These are phyloP conservation scores for Lepidochrysops patricia DNA, from an alignment of 2,888 invertebrate genomes.

Conservation along the genomic window DNA sequence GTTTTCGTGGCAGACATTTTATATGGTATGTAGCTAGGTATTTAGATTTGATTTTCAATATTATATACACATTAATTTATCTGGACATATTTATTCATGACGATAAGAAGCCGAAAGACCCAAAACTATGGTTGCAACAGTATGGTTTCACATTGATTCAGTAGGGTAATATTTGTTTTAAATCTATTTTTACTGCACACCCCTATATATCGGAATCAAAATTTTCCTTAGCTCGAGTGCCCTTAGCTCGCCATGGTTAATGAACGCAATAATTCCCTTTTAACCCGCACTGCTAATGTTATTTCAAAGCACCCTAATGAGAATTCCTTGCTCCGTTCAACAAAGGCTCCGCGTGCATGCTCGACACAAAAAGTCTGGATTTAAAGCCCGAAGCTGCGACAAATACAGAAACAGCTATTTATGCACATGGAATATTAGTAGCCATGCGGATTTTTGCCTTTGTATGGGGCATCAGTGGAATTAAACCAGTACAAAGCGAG, in stretches of 20 bases:
- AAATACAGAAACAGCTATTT: constrained; percentile 22
- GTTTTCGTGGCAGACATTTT: background rate
- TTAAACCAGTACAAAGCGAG: background rate
- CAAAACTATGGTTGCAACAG: too few species aligned
- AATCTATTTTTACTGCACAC: background rate
- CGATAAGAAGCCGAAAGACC: background rate
- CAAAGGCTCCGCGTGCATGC: constrained; percentile 62
- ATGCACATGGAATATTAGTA: constrained; percentile 8
- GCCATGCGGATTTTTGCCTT: constrained; percentile 10
- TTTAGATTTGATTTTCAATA: too few species aligned
- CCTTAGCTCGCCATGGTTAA: constrained; percentile 25
- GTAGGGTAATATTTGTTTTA: too few species aligned
- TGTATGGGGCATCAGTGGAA: background rate
- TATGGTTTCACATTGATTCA: too few species aligned
- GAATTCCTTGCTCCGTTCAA: constrained; percentile 50
- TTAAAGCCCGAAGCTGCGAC: constrained; percentile 39
- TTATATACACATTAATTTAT: too few species aligned
- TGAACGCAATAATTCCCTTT: constrained; percentile 40
- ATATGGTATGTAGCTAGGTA: too few species aligned
- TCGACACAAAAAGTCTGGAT: constrained; percentile 51
- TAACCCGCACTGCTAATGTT: constrained; percentile 44
- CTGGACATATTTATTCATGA: background rate
- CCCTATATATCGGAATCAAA: background rate
- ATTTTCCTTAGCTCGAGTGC: constrained; percentile 27
- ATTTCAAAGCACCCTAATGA: constrained; percentile 63